Evolutionary conservation across 2,113 vertebrate species (phyloP).

Genomic region (Phalacrocorax pelagicus): DNA sequence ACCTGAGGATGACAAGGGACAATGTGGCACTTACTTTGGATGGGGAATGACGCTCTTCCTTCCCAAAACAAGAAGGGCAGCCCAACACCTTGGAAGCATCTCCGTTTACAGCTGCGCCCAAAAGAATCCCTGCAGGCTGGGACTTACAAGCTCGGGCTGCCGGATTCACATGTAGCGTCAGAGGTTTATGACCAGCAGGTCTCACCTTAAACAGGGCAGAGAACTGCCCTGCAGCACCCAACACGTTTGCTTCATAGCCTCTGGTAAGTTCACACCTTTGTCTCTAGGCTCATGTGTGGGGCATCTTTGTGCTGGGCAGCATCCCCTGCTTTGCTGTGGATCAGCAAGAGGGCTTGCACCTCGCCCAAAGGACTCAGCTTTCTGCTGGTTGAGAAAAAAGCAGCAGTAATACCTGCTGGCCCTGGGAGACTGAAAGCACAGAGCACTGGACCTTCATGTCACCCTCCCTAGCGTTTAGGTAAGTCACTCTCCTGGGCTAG

Average conservation of each 20-base stretch:
- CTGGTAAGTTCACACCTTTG: background rate
- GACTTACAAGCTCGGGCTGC: background rate
- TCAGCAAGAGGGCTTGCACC: background rate
- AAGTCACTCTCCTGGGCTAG: background rate
- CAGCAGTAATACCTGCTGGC: background rate
- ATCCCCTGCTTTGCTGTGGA: background rate
- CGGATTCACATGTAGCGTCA: background rate
- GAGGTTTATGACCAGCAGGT: background rate
- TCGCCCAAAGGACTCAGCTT: background rate
- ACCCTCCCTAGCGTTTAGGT: background rate
- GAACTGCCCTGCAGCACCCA: background rate
- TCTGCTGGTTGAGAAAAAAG: background rate
- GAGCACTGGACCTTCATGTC: background rate
- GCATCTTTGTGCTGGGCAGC: background rate
- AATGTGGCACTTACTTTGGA: background rate
- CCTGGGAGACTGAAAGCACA: background rate
- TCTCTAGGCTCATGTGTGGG: background rate
- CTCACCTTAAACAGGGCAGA: background rate
- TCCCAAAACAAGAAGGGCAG: background rate
- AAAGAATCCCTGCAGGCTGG: background rate
- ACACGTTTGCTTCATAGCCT: background rate
- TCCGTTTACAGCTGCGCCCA: background rate
- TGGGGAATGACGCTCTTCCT: background rate
- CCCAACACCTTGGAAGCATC: background rate
- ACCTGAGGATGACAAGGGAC: constrained; percentile 73